Percentiles rank a stretch among this genome's conserved stretches.
These are phyloP conservation scores for Myotis myotis DNA, from an alignment of 2,797 vertebrate species.

Conservation along the genomic window DNA sequence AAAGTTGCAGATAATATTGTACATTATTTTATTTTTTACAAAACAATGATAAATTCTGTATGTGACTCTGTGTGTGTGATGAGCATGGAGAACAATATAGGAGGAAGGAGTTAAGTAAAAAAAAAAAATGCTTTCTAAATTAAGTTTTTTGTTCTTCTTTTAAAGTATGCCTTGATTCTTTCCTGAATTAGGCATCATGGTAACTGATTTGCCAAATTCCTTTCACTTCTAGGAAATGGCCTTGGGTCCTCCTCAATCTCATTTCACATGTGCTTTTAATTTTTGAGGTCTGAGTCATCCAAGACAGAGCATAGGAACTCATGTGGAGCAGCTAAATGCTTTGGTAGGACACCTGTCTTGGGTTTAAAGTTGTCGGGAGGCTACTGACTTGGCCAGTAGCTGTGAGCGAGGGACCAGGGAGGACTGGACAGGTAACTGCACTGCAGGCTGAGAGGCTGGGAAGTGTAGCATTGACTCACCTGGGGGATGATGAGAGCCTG, in stretches of 20 bases:
- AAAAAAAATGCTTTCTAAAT: slow-evolving; percentile 7
- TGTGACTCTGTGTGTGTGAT: not conserved
- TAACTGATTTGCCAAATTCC: slow-evolving; percentile 21
- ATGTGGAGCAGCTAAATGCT: not conserved
- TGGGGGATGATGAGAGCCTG: not conserved
- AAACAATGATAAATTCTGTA: not conserved
- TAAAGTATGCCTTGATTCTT: not conserved
- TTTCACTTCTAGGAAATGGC: slow-evolving; percentile 32
- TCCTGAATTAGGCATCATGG: not conserved
- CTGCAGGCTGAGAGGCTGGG: not conserved
- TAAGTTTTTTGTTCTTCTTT: not conserved
- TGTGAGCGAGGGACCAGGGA: rapidly evolving
- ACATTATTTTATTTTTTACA: not conserved
- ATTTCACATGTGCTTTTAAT: slow-evolving; percentile 2
- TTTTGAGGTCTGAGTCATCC: not conserved
- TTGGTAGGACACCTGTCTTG: not conserved
- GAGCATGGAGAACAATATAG: not conserved
- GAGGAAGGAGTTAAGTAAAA: not conserved
- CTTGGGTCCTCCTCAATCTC: not conserved
- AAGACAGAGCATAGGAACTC: not conserved
- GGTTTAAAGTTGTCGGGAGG: not conserved
- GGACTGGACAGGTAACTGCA: not conserved
- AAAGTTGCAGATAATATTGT: not conserved
- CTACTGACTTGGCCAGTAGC: not conserved
- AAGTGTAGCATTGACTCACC: not conserved